A percentile compares a stretch with the other conserved stretches of the same genome.
Evolutionary conservation across 1,140 invertebrate genomes (phyloP).

Genomic region (Daktulosphaira vitifoliae): DNA sequence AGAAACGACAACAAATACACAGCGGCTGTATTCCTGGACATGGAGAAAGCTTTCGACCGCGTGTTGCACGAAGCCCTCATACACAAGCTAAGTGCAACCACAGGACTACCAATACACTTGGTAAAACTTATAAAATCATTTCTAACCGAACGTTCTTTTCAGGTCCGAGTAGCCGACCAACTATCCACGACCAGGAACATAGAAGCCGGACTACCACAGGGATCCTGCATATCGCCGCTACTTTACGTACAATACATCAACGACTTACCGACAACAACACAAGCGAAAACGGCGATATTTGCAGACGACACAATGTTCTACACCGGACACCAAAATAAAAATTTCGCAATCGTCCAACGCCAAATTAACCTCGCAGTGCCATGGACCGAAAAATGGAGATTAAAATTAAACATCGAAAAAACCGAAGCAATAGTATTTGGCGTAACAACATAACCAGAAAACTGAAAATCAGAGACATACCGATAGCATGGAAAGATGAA

Average conservation of each 20-base stretch:
- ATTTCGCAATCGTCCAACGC: background rate
- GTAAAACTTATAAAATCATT: slow-evolving; percentile 7
- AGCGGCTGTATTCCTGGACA: slow-evolving; percentile 30
- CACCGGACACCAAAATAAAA: background rate
- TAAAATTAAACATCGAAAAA: background rate
- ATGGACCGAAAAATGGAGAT: slow-evolving; percentile 6
- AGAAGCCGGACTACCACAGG: slow-evolving; percentile 9
- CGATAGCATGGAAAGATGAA: background rate
- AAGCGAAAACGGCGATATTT: background rate
- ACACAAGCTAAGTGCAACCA: background rate
- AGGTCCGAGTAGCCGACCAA: background rate
- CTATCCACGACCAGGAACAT: background rate
- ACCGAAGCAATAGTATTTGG: background rate
- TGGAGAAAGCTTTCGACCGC: slow-evolving; percentile 39
- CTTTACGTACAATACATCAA: background rate
- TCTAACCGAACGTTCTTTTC: background rate
- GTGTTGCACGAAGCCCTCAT: slow-evolving; percentile 41
- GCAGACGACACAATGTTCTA: slow-evolving; percentile 6
- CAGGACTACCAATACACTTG: background rate
- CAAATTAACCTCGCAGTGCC: background rate
- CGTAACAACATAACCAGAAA: background rate
- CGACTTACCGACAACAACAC: background rate
- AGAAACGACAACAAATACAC: slow-evolving; percentile 34
- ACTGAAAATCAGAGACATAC: background rate
- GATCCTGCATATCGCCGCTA: background rate